Percentiles rank a stretch among this genome's conserved stretches.
These are phyloP conservation scores for Machimus rusticus DNA, from an alignment of 2,888 invertebrate genomes.

Conservation along the genomic window DNA sequence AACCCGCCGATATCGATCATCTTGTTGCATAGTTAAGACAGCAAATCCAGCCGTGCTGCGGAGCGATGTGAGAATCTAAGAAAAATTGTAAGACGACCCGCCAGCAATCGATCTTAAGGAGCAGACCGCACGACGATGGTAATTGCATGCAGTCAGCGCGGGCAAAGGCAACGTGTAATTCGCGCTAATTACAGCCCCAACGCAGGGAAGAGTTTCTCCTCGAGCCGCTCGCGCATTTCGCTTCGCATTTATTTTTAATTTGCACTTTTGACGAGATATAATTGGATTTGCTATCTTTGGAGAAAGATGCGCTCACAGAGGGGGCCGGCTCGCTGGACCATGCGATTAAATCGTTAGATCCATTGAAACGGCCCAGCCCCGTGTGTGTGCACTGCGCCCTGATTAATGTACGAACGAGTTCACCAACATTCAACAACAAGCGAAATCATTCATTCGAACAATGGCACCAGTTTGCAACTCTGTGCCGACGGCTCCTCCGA, in stretches of 20 bases:
- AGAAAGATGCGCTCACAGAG: neutral
- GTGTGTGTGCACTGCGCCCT: neutral
- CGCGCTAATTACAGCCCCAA: neutral
- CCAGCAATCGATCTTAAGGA: neutral
- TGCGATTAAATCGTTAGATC: neutral
- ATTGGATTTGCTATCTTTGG: conserved; percentile 20
- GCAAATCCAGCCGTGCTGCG: neutral
- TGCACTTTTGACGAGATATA: conserved; percentile 20
- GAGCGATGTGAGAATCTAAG: neutral
- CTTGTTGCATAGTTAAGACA: neutral
- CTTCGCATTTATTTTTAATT: neutral
- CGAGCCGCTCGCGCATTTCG: neutral
- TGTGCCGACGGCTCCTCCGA: neutral
- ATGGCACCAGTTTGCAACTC: neutral
- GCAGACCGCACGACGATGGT: neutral
- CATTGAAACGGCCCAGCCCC: neutral
- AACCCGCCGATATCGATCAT: neutral
- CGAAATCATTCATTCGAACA: neutral
- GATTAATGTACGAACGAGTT: neutral
- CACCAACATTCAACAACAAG: neutral
- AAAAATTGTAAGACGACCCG: neutral
- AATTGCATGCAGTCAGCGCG: neutral
- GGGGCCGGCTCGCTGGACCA: neutral
- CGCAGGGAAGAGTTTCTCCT: neutral
- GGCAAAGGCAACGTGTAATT: neutral